These are phyloP conservation scores for Oophaga pumilio DNA, from an alignment of 2,113 vertebrate genomes.

Conservation along the genomic window DNA sequence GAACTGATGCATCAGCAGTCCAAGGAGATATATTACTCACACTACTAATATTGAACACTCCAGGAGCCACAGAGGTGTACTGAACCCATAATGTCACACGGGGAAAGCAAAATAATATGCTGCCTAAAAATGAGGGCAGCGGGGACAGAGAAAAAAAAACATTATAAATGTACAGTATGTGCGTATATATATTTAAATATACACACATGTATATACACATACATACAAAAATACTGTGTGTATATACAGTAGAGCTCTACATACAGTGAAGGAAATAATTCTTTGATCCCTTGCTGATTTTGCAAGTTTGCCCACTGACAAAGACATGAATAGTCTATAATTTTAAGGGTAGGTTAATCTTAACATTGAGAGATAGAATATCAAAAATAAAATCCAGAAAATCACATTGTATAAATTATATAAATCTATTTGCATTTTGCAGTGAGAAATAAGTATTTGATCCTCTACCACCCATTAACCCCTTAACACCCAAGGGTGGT, in stretches of 20 bases:
- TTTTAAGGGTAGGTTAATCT: too few relatives aligned
- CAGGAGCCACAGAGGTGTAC: conserved; percentile 65
- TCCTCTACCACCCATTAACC: too few relatives aligned
- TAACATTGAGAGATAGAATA: too few relatives aligned
- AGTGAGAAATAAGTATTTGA: too few relatives aligned
- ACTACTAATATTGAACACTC: conserved; percentile 65
- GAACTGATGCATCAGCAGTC: conserved; percentile 65
- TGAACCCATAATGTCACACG: conserved; percentile 63
- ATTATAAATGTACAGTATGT: not conserved
- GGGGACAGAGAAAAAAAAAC: conserved; percentile 57
- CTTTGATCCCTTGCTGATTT: too few relatives aligned
- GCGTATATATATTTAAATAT: not conserved
- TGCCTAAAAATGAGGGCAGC: conserved; percentile 53
- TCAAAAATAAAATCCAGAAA: too few relatives aligned
- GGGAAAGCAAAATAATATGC: conserved; percentile 67
- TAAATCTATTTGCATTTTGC: too few relatives aligned
- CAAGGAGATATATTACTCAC: conserved; percentile 72
- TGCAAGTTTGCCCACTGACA: too few relatives aligned
- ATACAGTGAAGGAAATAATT: too few relatives aligned
- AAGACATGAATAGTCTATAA: too few relatives aligned
- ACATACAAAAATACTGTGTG: not conserved
- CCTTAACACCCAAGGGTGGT: too few relatives aligned
- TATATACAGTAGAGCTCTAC: not conserved
- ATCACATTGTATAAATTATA: too few relatives aligned
- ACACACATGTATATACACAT: not conserved